Percentiles rank a stretch among this genome's conserved stretches.
These are phyloP conservation scores for Brotula barbata DNA, from an alignment of 2,797 vertebrate genomes.

Conservation along the genomic window DNA sequence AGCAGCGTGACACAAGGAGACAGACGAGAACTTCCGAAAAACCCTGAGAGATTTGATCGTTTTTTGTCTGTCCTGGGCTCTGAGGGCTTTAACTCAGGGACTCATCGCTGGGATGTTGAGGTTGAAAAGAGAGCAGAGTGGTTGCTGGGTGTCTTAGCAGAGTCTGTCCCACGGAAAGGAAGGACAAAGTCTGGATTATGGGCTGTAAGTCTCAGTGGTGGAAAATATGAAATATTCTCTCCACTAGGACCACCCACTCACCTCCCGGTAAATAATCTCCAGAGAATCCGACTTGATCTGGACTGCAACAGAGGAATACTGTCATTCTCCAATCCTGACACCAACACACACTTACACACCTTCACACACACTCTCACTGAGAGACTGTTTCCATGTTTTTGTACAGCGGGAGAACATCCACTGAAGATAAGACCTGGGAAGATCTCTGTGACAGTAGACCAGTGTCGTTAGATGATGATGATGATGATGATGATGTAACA, in stretches of 20 bases:
- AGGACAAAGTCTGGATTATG: slow-evolving; percentile 1
- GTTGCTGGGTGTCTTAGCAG: slow-evolving; percentile 14
- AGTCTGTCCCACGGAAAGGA: neutral
- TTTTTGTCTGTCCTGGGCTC: slow-evolving; percentile 18
- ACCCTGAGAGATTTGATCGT: neutral
- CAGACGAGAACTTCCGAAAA: too few relatives aligned
- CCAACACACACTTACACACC: slow-evolving; percentile 18
- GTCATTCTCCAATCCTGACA: slow-evolving; percentile 19
- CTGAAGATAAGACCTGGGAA: neutral
- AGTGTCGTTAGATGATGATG: neutral
- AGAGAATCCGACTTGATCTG: slow-evolving; percentile 15
- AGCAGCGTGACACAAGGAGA: too few relatives aligned
- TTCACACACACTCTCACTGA: slow-evolving; percentile 20
- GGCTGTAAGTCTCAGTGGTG: slow-evolving; percentile 9
- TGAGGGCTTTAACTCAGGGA: slow-evolving; percentile 24
- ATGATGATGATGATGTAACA: neutral
- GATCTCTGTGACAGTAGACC: neutral
- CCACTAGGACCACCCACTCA: accelerated
- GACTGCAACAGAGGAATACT: slow-evolving; percentile 17
- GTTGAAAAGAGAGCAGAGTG: slow-evolving; percentile 9
- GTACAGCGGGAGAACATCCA: neutral
- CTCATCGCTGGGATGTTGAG: slow-evolving; percentile 27
- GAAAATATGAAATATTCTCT: slow-evolving; percentile 7
- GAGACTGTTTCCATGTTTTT: slow-evolving; percentile 27
- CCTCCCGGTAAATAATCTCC: slow-evolving; percentile 12